phyloP scores from a whole-genome alignment of 37 sponge, comb jelly and placozoan species.

The Theonella swinhoei region DNA sequence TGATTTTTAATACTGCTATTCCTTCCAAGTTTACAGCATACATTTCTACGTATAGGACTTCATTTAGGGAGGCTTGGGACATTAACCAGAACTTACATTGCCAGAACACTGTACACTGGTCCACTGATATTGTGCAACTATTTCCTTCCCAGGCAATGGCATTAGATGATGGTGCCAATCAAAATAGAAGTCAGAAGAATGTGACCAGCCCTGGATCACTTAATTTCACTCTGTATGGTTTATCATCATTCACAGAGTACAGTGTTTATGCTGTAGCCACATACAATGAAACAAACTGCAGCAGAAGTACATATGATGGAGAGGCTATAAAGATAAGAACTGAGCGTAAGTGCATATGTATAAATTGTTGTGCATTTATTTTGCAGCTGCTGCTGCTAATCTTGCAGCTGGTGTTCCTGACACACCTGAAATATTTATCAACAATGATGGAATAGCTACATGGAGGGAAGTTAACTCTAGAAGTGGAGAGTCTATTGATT shows the following conservation, averaged over 20 bases:
- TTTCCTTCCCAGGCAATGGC: too few species aligned
- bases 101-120: not conserved
- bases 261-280: not conserved
- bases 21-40: not conserved
- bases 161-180: not conserved
- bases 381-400: not conserved
- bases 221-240: not conserved
- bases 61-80: not conserved
- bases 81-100: not conserved
- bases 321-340: not conserved
- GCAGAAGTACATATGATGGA: not conserved
- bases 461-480: not conserved
- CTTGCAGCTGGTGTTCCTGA: not conserved
- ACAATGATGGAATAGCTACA: not conserved
- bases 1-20: too few species aligned
- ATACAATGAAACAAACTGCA: not conserved
- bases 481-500: not conserved
- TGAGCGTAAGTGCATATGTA: not conserved
- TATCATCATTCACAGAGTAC: not conserved
- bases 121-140: too few species aligned
- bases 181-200: not conserved
- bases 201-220: not conserved
- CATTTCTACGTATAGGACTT: not conserved
- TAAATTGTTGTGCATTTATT: not conserved
- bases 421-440: not conserved